Percentiles rank a stretch among this genome's conserved stretches.
Evolutionary conservation across 2,888 invertebrate genomes (phyloP).

Genomic region (Acrobasis consociella): DNA sequence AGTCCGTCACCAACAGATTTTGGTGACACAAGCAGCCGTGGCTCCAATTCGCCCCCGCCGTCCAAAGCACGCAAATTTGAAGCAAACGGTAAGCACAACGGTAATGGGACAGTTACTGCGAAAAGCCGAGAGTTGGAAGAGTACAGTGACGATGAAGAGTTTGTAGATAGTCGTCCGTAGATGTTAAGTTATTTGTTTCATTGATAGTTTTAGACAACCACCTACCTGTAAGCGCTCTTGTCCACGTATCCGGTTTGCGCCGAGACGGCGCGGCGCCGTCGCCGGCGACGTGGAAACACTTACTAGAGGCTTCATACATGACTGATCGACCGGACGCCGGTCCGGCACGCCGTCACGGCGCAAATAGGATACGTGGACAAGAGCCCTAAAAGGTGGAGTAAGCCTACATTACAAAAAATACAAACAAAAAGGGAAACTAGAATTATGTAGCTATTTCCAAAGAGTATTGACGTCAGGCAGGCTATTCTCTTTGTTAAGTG

Average conservation of each 20-base stretch:
- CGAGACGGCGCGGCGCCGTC: no score
- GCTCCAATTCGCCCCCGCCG: background rate
- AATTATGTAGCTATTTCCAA: no score
- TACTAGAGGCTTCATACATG: no score
- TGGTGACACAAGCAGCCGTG: background rate
- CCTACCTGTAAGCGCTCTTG: background rate
- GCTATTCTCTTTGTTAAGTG: no score
- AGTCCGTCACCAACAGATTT: background rate
- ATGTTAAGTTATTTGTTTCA: background rate
- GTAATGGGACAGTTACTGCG: background rate
- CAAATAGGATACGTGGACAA: no score
- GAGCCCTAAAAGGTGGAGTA: background rate
- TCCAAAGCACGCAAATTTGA: background rate
- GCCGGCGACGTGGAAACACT: no score
- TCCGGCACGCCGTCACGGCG: no score
- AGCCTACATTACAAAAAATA: background rate
- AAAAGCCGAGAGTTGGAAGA: background rate
- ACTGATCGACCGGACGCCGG: no score
- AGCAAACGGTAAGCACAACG: background rate
- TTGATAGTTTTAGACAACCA: background rate
- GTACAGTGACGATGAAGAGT: slow-evolving; percentile 6
- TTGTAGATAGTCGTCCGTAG: slow-evolving; percentile 4
- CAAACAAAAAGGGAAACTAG: no score
- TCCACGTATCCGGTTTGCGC: no score
- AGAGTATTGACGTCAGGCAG: no score